Conservation (phyloP, 2,888 invertebrate genomes). For the Lepidocyrtinus sp. region DNA sequence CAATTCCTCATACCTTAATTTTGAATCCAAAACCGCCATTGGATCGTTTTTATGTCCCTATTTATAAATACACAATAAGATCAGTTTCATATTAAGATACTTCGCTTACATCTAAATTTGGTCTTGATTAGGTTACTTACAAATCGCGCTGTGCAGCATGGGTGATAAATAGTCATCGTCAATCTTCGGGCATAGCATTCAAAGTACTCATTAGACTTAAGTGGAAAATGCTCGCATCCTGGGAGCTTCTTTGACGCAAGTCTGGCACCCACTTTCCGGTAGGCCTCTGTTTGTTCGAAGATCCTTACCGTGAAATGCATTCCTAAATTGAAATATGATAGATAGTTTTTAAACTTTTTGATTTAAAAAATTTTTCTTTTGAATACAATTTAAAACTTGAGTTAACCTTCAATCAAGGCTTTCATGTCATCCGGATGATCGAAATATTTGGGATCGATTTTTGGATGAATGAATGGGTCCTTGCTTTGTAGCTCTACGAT, state of each 20-base stretch:
- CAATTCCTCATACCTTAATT: constrained; percentile 48
- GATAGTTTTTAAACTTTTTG: background rate
- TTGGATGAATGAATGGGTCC: constrained; percentile 44
- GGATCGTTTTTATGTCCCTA: constrained; percentile 29
- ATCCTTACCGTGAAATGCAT: constrained; percentile 22
- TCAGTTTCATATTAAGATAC: too few relatives aligned
- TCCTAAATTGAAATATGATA: constrained; percentile 10
- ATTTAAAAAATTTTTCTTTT: constrained; percentile 2
- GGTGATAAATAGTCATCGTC: constrained; percentile 44
- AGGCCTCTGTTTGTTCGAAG: constrained; percentile 30
- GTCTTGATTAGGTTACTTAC: constrained; percentile 30
- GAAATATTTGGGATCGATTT: constrained; percentile 49
- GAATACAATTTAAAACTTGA: too few relatives aligned
- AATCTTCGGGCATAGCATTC: constrained; percentile 45
- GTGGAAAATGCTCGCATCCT: constrained; percentile 36
- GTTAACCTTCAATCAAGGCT: constrained; percentile 41
- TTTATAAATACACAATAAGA: background rate
- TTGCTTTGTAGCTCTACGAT: constrained; percentile 22
- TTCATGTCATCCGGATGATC: constrained; percentile 36
- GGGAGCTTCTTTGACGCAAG: constrained; percentile 30
- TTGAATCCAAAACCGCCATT: constrained; percentile 41
- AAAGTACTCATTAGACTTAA: constrained; percentile 34
- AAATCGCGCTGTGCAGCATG: constrained; percentile 37
- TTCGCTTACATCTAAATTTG: too few relatives aligned
- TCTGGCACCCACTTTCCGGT: constrained; percentile 14